Base-by-base conservation (phyloP, 2,888 invertebrate genomes). In the Callimorpha dominula region DNA sequence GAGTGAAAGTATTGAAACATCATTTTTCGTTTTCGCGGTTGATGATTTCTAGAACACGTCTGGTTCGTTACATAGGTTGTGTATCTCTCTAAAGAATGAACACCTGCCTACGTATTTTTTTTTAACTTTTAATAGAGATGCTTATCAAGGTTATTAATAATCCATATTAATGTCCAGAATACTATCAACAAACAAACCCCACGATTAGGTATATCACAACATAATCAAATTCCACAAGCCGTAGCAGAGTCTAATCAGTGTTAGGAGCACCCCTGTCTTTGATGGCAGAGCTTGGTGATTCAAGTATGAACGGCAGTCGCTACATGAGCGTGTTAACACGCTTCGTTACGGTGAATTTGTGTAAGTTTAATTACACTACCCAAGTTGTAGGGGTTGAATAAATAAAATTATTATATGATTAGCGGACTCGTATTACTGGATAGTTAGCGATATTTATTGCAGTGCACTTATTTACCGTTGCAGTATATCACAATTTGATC, bases 211-310 rank as follows among this genome's bases (percentile, higher is more conserved):
- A 74, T 64, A 77, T 74, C 71, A 64, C 31, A 70, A 60, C 65
- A 67, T 78, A 78, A 84, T 82, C 76, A 76, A 71, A 84, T 83
- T 76, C 73, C 72, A 79, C 76, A 76, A 75, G 74, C 71, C 67
- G 65, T 9, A 75, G 72, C 69, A 78, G 54, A 65, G 70, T 70
- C 73, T 81, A 81, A 81, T 82, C 78, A 77, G 71, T 75, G 75
- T 73, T 64, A 46, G 71, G 57, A 71, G 76, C 65, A 72, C 65
- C 63, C 43, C 76, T 83, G 78, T 65, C 82, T 82, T 83, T 82
- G 84, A 83, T 82, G 68, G 66, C 75, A 71, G 31, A 72, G 70
- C 72, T 65, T 69, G 78, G 68, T 79, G 74, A 81, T 81, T 81
- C 76, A 52, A 80, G 75, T 76, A 82, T 74, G 65, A 80, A 76